These are phyloP conservation scores for Chondrosia reniformis DNA, from an alignment of 37 sponge, comb jelly and placozoan genomes.

Conservation along the genomic window DNA sequence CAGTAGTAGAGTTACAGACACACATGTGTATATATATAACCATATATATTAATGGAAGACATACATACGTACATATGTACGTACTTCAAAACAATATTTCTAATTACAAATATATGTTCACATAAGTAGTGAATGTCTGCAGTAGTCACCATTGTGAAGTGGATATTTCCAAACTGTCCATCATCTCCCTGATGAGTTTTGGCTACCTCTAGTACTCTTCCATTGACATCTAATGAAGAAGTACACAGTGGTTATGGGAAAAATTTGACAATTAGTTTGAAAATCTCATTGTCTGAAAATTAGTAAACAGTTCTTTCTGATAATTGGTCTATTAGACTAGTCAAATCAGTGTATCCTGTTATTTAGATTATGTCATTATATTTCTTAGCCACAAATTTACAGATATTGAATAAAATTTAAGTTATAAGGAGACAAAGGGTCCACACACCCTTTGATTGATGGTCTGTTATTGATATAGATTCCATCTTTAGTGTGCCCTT, in stretches of 20 bases:
- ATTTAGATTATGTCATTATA: too few species aligned
- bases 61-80: too few species aligned
- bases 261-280: background rate
- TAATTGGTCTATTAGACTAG: too few species aligned
- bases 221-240: slow-evolving; percentile 18
- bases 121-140: too few species aligned
- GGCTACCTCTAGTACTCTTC: slow-evolving; percentile 35
- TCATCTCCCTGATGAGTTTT: slow-evolving; percentile 44
- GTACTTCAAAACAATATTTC: background rate
- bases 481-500: slow-evolving; percentile 48
- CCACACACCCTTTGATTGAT: slow-evolving; percentile 52
- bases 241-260: background rate
- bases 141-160: slow-evolving; percentile 57
- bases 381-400: too few species aligned
- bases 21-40: too few species aligned
- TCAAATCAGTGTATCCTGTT: too few species aligned
- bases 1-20: background rate
- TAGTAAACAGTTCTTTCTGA: too few species aligned
- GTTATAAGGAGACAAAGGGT: too few species aligned
- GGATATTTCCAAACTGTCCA: slow-evolving; percentile 53
- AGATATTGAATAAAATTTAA: too few species aligned
- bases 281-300: too few species aligned
- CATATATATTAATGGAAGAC: background rate
- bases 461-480: slow-evolving; percentile 42
- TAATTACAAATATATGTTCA: background rate